A percentile compares a stretch with the other conserved stretches of the same genome.
Conservation (phyloP, 2,113 vertebrate species). For the Lamprotornis superbus region DNA sequence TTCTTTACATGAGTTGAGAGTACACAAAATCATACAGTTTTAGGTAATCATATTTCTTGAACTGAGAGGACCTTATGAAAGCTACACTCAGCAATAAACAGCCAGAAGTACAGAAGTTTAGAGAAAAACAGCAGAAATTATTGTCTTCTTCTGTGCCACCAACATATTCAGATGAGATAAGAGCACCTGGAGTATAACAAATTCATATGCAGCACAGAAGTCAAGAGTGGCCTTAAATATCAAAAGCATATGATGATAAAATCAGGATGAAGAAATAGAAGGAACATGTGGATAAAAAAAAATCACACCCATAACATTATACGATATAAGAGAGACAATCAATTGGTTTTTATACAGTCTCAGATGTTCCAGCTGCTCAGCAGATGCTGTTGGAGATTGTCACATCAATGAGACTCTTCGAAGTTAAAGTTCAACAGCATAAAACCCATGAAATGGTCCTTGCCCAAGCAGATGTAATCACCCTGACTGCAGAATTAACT, state of each 20-base stretch:
- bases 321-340: neutral
- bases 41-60: neutral
- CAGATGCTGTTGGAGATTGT: conserved; percentile 38
- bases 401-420: conserved; percentile 35
- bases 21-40: neutral
- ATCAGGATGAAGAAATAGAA: neutral
- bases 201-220: neutral
- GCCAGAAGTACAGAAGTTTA: neutral
- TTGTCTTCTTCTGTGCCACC: neutral
- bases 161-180: conserved; percentile 29
- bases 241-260: neutral
- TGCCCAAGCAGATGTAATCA: conserved; percentile 30
- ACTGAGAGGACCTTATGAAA: neutral
- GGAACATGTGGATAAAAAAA: conserved; percentile 25
- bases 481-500: conserved; percentile 6
- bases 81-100: neutral
- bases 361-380: conserved; percentile 56
- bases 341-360: conserved; percentile 22
- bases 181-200: neutral
- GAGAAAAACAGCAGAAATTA: conserved; percentile 21
- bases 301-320: neutral
- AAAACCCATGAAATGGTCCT: conserved; percentile 62
- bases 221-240: conserved; percentile 29
- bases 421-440: conserved; percentile 62
- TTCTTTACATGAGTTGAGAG: neutral